Evolutionary conservation across 2,797 vertebrate genomes (phyloP), one percentile per base, ranked within the genome.

Genomic region (Thunnus albacares): DNA sequence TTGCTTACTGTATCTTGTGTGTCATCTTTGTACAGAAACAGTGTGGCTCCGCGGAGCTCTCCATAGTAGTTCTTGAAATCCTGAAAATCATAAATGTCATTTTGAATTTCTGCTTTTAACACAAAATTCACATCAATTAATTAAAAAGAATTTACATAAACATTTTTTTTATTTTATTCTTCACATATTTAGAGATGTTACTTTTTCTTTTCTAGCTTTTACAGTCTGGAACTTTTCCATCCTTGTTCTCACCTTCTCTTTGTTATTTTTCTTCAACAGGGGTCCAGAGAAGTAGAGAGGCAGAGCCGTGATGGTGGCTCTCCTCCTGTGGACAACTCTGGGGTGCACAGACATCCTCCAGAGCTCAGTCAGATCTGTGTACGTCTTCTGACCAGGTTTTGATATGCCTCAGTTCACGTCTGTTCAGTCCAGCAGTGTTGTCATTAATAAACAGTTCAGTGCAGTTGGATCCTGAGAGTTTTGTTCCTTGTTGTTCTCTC

Each of bases 21-120:
- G 12, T 92, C 85, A 61, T 93, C 74, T 5, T 81, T 26, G 47
- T 94, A 95, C 35, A 95, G 86, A 62, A 95, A 95, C 58, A 95
- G 78, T 0, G 81, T 86, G 53, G 80, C 66, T 66, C 94, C 94
- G 11, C 94, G 83, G 5, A 95, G 91, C 80, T 95, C 94, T 30
- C 52, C 92, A 3, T 84, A 90, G 79, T 68, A 94, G 18, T 1
- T 77, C 71, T 84, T 88, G 47, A 92, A 95, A 15, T 88, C 85
- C 94, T 95, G 61, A 18, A 82, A 80, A 74, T 38, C 30, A 80
- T 0, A 83, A 47, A 6, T 10, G 3, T 26, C 9, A 7, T 20
- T 55, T 47, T 58, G 0, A 58, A 55, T 26, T 43, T 43, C 17
- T 28, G 13, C 24, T 49, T 14, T 60, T 51, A 5, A 38, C 49